Evolutionary conservation across 2,797 vertebrate genomes (phyloP).

Genomic region (Molothrus aeneus): DNA sequence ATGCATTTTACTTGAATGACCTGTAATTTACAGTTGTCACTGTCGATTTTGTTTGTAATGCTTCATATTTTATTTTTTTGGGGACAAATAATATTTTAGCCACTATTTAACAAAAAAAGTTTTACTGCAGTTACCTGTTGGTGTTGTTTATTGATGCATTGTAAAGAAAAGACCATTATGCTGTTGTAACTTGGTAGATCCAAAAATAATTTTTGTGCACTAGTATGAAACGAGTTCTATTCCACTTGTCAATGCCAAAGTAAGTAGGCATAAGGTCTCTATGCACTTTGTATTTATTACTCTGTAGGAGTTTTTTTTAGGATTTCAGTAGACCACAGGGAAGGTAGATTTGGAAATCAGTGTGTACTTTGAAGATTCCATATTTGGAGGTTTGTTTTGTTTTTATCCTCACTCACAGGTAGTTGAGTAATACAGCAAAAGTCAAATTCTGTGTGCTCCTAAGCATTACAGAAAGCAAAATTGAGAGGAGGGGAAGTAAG

Average conservation of each 20-base stretch:
- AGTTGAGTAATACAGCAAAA: not conserved
- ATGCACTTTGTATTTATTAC: not conserved
- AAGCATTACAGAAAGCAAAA: not conserved
- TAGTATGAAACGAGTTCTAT: not conserved
- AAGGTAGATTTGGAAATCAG: not conserved
- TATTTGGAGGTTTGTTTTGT: not conserved
- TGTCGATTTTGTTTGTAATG: not conserved
- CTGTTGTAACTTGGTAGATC: not conserved
- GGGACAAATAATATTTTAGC: not conserved
- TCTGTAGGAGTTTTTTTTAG: not conserved
- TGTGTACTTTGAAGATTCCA: not conserved
- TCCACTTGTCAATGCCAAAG: not conserved
- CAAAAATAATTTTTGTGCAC: not conserved
- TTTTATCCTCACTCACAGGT: not conserved
- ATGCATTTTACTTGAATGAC: not conserved
- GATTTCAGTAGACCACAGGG: not conserved
- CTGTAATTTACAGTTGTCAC: not conserved
- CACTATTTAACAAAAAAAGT: not conserved
- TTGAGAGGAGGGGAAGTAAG: fast-evolving
- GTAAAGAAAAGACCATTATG: not conserved
- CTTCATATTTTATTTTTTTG: not conserved
- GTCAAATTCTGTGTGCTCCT: not conserved
- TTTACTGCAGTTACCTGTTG: not conserved
- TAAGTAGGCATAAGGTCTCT: not conserved
- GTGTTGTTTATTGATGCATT: not conserved